These are phyloP conservation scores for Cephus pulcher DNA, from an alignment of 2,888 invertebrate genomes.

Conservation along the genomic window DNA sequence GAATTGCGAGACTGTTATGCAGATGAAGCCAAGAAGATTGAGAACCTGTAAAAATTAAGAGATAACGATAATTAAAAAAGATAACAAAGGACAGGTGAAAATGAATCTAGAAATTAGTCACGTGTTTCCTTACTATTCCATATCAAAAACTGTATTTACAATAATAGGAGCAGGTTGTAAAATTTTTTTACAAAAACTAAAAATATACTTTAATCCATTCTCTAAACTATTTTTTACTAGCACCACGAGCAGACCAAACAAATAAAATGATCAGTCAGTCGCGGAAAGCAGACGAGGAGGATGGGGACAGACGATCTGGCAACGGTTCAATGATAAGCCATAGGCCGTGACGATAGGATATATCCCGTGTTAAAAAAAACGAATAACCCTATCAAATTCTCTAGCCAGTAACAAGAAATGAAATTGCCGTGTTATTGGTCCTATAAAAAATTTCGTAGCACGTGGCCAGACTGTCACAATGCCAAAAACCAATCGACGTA, in stretches of 20 bases:
- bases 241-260: no score
- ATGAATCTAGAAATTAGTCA: no score
- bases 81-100: background rate
- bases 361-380: background rate
- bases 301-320: background rate
- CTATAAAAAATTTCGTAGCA: background rate
- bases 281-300: background rate
- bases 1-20: conserved; percentile 74
- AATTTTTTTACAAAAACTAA: no score
- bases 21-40: conserved; percentile 84
- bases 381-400: background rate
- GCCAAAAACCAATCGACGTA: background rate
- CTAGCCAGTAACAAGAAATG: background rate
- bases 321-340: background rate
- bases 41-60: conserved; percentile 69
- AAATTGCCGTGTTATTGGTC: background rate
- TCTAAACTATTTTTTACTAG: no score
- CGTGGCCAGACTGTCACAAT: background rate
- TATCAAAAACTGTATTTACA: no score
- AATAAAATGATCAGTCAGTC: background rate
- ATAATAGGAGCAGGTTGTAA: no score
- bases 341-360: background rate
- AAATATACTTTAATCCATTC: no score
- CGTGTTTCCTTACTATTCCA: no score
- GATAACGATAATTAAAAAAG: background rate